Base-by-base conservation (phyloP, 1,140 invertebrate genomes). In the Portunus trituberculatus region DNA sequence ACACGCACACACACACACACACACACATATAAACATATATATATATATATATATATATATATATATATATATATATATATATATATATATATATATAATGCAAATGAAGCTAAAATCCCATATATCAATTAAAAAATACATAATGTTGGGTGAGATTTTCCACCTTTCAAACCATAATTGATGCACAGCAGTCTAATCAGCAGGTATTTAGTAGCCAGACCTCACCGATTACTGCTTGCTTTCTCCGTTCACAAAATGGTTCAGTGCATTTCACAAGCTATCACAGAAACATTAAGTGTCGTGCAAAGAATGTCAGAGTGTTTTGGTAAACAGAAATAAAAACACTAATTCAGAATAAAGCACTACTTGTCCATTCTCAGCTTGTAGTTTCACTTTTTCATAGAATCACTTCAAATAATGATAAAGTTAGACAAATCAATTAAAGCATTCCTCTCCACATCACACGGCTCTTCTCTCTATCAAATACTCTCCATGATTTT, bases 271-370 rank as follows among this genome's bases (percentile, higher is more conserved):
- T 88, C 16, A 10, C 12, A 45, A 88, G 14, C 31, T 88, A 88
- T 88, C 31, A 90, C 45, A 90, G 45, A 48, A 90, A 52, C 45
- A 90, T 90, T 90, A 90, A 90, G 88, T 76, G 16, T n/a, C 6
- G 67, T 76, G 67, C n/a, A 76, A 1, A 76, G 6, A n/a, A n/a
- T 76, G 20, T 76, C 20, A n/a, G 16, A 76, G n/a, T 7, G n/a
- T 20, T 76, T 25, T 0, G n/a, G 67, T n/a, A 20, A 76, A 25
- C 20, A 20, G 67, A 20, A 3, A 12, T n/a, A 76, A 76, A 76
- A 10, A 59, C 39, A 59, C 2, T 59, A 59, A n/a, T 20, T 76
- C 67, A 76, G 52, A 16, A 59, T 59, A 10, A 59, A 59, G 52
- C 52, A 16, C 52, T 59, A 16, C 52, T 20, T 59, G 12, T 20